These are phyloP conservation scores for Glaucomys volans DNA, from an alignment of 2,113 vertebrate species.

Conservation along the genomic window DNA sequence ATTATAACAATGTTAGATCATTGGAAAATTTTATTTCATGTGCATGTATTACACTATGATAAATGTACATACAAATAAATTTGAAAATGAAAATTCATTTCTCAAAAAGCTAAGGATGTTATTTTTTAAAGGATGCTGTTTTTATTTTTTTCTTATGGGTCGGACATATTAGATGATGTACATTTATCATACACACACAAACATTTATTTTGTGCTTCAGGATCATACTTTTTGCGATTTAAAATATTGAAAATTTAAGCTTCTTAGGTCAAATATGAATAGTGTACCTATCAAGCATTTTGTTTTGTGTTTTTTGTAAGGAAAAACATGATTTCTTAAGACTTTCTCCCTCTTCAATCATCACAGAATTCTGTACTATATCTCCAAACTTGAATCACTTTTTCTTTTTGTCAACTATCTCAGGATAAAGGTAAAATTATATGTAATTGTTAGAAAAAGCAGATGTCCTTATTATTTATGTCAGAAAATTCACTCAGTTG, in stretches of 20 bases:
- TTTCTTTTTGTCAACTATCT: not conserved
- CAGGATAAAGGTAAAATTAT: not conserved
- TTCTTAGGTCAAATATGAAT: not conserved
- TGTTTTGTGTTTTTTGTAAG: not conserved
- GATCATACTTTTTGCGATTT: not conserved
- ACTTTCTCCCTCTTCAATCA: not conserved
- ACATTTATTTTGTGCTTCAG: not conserved
- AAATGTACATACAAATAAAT: not conserved
- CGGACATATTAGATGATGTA: not conserved
- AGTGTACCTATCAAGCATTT: not conserved
- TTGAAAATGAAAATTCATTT: not conserved
- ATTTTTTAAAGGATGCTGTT: no score
- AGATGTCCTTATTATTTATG: not conserved
- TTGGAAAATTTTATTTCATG: constrained; percentile 25
- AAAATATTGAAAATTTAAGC: not conserved
- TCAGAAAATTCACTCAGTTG: constrained; percentile 8
- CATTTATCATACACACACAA: not conserved
- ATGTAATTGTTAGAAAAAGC: not conserved
- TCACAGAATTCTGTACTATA: not conserved
- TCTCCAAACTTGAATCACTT: not conserved
- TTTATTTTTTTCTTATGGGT: not conserved
- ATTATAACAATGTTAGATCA: not conserved
- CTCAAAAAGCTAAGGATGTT: constrained; percentile 7
- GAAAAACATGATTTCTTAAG: not conserved
- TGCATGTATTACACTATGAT: not conserved